These are phyloP conservation scores for Haplochromis burtoni DNA, from an alignment of 2,113 vertebrate genomes.

Conservation along the genomic window DNA sequence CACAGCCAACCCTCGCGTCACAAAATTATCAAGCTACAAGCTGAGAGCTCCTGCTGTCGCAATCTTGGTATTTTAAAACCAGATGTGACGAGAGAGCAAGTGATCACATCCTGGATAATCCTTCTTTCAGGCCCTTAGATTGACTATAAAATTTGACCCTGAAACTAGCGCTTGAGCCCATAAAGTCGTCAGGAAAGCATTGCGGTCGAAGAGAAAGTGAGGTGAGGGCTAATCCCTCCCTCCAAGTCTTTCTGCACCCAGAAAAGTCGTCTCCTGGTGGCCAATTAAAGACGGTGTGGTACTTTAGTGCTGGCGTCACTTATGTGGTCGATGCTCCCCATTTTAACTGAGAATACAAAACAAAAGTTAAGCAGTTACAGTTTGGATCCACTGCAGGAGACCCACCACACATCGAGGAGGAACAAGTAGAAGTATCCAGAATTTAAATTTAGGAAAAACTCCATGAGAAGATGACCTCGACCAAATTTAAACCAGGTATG, in stretches of 20 bases:
- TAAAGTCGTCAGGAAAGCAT: not conserved
- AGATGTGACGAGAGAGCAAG: not conserved
- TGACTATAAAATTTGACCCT: not conserved
- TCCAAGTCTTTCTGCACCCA: not conserved
- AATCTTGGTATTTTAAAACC: not conserved
- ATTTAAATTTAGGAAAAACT: not conserved
- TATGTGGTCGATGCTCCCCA: not conserved
- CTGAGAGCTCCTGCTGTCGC: not conserved
- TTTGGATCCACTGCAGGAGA: not conserved
- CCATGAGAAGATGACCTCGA: not conserved
- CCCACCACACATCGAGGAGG: not conserved
- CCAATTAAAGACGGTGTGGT: not conserved
- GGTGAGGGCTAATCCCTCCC: not conserved
- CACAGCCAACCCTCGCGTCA: not conserved
- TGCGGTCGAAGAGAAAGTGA: fast-evolving
- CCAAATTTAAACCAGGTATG: not conserved
- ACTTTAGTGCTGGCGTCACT: not conserved
- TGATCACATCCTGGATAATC: not conserved
- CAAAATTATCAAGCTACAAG: not conserved
- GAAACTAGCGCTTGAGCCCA: not conserved
- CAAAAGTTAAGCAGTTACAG: not conserved
- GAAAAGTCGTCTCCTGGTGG: not conserved
- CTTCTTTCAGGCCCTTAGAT: not conserved
- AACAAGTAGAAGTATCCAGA: not conserved
- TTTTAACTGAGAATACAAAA: not conserved